Base-by-base conservation (phyloP, 2,888 invertebrate genomes). In the Heteromurus nitidus region DNA sequence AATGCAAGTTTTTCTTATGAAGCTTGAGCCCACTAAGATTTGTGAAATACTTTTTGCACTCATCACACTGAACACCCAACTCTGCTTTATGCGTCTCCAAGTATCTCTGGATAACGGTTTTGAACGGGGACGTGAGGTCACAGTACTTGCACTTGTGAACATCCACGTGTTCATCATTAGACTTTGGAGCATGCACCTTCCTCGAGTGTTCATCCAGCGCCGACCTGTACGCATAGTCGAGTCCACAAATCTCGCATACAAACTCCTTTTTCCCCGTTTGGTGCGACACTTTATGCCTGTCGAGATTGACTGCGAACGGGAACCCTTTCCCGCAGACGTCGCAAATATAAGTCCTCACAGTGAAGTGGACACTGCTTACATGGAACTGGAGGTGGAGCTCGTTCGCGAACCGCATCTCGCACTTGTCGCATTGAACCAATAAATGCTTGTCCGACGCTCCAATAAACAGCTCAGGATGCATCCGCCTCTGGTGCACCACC, bases 261-360 rank as follows among this genome's bases (percentile, higher is more conserved):
- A 24, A 75, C 0, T 75, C 67, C 16, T 30, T 13, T 47, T 55
- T 75, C 24, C 18, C 50, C n/a, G n/a, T n/a, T n/a, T n/a, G n/a
- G 18, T 75, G 75, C 0, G 18, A 3, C 1, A 55, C 20, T n/a
- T 67, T 53, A n/a, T 75, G 75, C 0, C 22, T n/a, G 13, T 55
- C 55, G 20, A 75, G 16, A 1, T 7, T 3, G 3, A 30, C 42
- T 20, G 13, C 0, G 20, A 18, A 67, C 22, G 2, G 2, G 24
- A 75, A 75, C 1, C 75, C 67, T 30, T n/a, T 42, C 42, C 75
- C 75, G 42, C 75, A 75, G 11, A 22, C 44, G 13, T 75, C 75
- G n/a, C 75, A 75, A n/a, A n/a, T n/a, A n/a, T n/a, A n/a, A n/a
- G n/a, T n/a, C n/a, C n/a, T n/a, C n/a, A n/a, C n/a, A n/a, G n/a